Evolutionary conservation across 2,113 vertebrate genomes (phyloP), one percentile per base, ranked within the genome.

Genomic region (Cercopithecus mona): DNA sequence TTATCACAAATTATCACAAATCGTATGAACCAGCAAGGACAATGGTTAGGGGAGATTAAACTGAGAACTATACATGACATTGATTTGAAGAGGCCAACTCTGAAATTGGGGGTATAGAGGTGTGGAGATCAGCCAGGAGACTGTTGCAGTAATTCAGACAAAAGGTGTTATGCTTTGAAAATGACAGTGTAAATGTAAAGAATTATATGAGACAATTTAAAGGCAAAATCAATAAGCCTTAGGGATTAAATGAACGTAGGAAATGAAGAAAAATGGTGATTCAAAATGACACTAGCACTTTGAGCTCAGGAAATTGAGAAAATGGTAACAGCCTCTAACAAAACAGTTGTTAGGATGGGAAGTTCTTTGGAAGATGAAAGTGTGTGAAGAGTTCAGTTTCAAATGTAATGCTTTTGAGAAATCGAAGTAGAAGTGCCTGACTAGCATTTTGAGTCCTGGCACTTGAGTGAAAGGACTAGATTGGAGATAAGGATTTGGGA

Each of bases 221-320:
- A 78, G 23, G 57, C 40, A 50, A 96, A 87, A 61, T 88, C 75
- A 84, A 50, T 48, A 75, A 59, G 40, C 17, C 11, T 64, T 48
- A 43, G 40, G 89, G 43, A 93, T 40, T 52, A 87, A 22, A 88
- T 81, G 14, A 40, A 40, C 48, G 50, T 4, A 66, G 57, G 55
- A 87, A 78, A 94, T 50, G 32, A 94, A 87, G 75, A 43, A 76
- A 85, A 95, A 83, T 50, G 35, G 76, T 80, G 22, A 64, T 80
- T 92, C 22, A 73, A 88, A 91, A 89, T 85, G 7, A 91, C 12
- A 32, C 3, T n/a, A 30, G 23, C 8, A 72, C 13, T 55, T 82
- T 35, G 14, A 64, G 55, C 68, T 68, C 76, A 95, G 88, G 70
- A 95, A 83, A 45, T 17, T 90, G 55, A 70, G 45, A 92, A 93